Conservation (phyloP, 92 coral and sea anemone genomes). For the Pocillopora meandrina region DNA sequence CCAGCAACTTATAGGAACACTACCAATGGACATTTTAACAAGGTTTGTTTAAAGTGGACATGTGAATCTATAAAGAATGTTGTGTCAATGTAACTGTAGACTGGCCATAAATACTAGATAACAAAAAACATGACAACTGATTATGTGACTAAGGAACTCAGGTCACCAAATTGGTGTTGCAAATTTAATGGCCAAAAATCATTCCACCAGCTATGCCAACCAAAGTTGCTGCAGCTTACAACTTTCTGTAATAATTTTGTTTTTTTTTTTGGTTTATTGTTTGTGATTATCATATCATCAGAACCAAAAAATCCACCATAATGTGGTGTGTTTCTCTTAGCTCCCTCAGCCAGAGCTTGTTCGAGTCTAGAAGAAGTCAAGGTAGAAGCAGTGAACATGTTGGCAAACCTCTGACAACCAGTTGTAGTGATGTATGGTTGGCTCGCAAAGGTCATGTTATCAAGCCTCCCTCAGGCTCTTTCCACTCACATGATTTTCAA, state of each 20-base stretch:
- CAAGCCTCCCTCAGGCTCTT: conserved; percentile 87
- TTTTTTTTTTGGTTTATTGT: background rate
- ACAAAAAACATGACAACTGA: too few relatives aligned
- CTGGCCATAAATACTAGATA: too few relatives aligned
- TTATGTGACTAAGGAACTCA: too few relatives aligned
- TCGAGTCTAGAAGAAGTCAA: conserved; percentile 27
- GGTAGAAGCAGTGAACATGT: conserved; percentile 41
- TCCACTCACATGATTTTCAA: conserved; percentile 95
- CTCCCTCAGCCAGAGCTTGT: conserved; percentile 37
- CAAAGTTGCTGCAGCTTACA: background rate
- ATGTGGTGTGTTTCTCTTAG: background rate
- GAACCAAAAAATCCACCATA: too few relatives aligned
- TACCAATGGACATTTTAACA: conserved; percentile 86
- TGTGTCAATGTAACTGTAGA: background rate
- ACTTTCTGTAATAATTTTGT: too few relatives aligned
- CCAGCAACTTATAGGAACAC: conserved; percentile 66
- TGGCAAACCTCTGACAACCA: conserved; percentile 69
- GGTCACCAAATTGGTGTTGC: too few relatives aligned
- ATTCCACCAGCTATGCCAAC: too few relatives aligned
- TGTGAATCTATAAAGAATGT: background rate
- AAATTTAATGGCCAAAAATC: too few relatives aligned
- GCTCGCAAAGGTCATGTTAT: conserved; percentile 88
- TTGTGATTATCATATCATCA: background rate
- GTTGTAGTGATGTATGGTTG: conserved; percentile 91
- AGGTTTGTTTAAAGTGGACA: conserved; percentile 50